A percentile compares a stretch with the other conserved stretches of the same genome.
Conservation (phyloP, 2,888 invertebrate genomes). For the Corythucha ciliata region DNA sequence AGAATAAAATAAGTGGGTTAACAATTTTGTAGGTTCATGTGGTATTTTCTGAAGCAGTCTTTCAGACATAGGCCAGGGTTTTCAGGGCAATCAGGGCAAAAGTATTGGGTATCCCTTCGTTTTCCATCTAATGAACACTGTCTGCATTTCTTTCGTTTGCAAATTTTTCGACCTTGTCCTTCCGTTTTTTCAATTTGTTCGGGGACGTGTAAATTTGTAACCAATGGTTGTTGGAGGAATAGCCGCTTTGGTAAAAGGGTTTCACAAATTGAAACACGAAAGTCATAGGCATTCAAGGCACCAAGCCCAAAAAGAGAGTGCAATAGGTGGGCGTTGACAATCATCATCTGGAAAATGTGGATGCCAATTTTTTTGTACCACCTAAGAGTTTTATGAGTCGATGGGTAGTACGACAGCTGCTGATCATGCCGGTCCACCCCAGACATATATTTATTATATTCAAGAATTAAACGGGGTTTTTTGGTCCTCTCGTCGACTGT, state of each 20-base stretch:
- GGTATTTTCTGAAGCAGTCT: too few species aligned
- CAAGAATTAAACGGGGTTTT: conserved; percentile 8
- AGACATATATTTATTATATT: conserved; percentile 17
- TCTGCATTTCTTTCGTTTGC: too few species aligned
- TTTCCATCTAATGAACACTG: too few species aligned
- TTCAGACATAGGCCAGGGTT: too few species aligned
- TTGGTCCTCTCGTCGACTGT: conserved; percentile 4
- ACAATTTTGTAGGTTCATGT: too few species aligned
- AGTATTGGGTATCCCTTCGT: too few species aligned
- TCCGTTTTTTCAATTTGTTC: too few species aligned
- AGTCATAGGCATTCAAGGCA: background rate
- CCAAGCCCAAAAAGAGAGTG: background rate
- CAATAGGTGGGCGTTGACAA: conserved; percentile 6
- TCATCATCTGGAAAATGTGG: conserved; percentile 18
- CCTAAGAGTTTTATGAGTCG: conserved; percentile 10
- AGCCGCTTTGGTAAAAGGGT: background rate
- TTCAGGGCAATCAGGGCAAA: too few species aligned
- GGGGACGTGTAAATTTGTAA: too few species aligned
- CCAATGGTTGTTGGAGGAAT: background rate
- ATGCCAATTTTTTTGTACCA: conserved; percentile 18
- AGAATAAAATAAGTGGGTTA: too few species aligned
- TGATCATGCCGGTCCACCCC: conserved; percentile 18
- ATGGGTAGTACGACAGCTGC: conserved; percentile 15
- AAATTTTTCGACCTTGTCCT: too few species aligned
- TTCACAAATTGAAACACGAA: background rate